Base-by-base conservation (phyloP, 1,140 invertebrate genomes). In the Drosophila elegans region DNA sequence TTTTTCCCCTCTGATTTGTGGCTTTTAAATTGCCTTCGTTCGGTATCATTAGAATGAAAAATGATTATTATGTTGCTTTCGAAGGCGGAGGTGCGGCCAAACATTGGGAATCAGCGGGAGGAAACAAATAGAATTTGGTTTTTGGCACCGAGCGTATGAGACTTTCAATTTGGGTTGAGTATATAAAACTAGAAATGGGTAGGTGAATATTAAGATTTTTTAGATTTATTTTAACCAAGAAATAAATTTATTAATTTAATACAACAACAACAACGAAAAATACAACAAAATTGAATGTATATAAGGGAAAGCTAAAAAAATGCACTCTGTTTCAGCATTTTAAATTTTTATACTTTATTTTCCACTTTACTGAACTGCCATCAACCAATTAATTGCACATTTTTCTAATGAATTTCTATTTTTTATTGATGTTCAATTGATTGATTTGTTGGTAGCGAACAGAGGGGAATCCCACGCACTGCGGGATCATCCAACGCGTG, bases 371-470 rank as follows among this genome's bases (percentile, higher is more conserved):
- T 25, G 16, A 42, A 42, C 53, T 16, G n/a, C 39, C n/a, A 11
- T 42, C 34, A 32, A 3, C 36, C 42, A 67, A 83, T 71, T 80
- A 56, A 46, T 71, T 52, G 25, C 67, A 49, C 59, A 77, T 52
- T 49, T 62, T 45, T 45, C 46, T 16, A 44, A 45, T 54, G 32
- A 41, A 49, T 34, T 67, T 55, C 21, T 62, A 53, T 42, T 59
- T 59, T 73, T 83, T 63, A 77, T 79, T 59, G 83, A 51, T 68
- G 52, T 62, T 80, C 71, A 83, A 88, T 88, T 89, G 76, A 89
- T 86, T 69, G 74, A 72, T 74, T 84, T 59, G 54, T 32, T 55
- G 55, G 54, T 71, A 73, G 60, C 46, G 10, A 32, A 34, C 32
- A 0, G 16, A n/a, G 51, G 44, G 39, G 34, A 61, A 41, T 25